Base-by-base conservation (phyloP, 2,888 invertebrate genomes). In the Philaethria dido region DNA sequence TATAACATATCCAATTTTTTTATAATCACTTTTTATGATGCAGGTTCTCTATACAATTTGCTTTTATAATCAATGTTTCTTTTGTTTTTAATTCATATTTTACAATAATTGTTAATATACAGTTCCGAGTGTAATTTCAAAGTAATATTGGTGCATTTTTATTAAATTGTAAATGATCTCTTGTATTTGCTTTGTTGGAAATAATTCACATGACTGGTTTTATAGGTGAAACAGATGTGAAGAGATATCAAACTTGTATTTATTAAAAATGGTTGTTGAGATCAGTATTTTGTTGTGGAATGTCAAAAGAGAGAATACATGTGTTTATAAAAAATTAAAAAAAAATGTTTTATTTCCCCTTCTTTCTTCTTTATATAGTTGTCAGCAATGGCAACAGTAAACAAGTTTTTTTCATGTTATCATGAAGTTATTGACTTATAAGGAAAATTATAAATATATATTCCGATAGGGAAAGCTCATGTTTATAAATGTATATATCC, bases 171-270 rank as follows among this genome's bases (percentile, higher is more conserved):
- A 44, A 66, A 55, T 54, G 65, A 68, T 69, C 66, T 65, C 36
- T 50, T 50, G n/a, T 50, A 48, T 48, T 48, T 48, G 22, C 25
- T 25, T 50, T 39, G 22, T 50, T 50, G n/a, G 44, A 39, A 42
- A 55, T 63, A 45, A 65, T 81, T 88, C 88, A 84, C 89, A 90
- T 88, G 86, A 82, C 90, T 92, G 85, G 90, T 92, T 91, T 88
- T 92, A 87, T 88, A 91, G 90, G 88, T 91, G 91, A 80, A 91
- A 90, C 89, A 91, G 90, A 85, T 91, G 89, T 91, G 89, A 80
- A 80, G 14, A 71, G 78, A 13, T 39, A 25, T 4, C 9, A n/a
- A 16, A 29, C 16, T 16, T 1, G 16, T 54, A 60, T 44, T 44
- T 65, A 44, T 73, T 75, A 39, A 73, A 60, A 25, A 66, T 68